Conservation (phyloP, 2,113 vertebrate species). For the Hippocampus mohnikei region DNA sequence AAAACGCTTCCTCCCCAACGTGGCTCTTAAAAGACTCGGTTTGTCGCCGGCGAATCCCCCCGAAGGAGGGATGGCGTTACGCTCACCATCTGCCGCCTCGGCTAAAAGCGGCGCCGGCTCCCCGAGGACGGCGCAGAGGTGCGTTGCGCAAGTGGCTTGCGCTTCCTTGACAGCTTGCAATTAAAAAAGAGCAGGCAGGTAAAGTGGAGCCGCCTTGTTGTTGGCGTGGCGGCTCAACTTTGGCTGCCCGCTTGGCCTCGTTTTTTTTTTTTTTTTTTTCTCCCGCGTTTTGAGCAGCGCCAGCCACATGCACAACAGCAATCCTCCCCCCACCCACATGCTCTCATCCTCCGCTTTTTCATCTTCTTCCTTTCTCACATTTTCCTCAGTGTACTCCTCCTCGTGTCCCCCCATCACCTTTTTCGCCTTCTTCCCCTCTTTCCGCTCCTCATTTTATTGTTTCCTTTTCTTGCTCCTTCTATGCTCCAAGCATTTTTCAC, state of each 20-base stretch:
- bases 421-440: too few relatives aligned
- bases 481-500: too few relatives aligned
- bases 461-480: too few relatives aligned
- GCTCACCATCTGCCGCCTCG: conserved; percentile 21
- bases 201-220: conserved; percentile 11
- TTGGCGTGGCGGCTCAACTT: not conserved
- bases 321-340: conserved; percentile 18
- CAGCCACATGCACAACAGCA: conserved; percentile 49
- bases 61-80: conserved; percentile 1
- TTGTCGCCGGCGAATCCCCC: conserved; percentile 11
- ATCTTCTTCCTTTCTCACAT: not conserved
- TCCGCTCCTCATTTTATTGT: too few relatives aligned
- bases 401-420: too few relatives aligned
- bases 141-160: conserved; percentile 12
- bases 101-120: not conserved
- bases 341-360: not conserved
- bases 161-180: conserved; percentile 23
- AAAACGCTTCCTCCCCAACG: not conserved
- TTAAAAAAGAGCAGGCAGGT: conserved; percentile 33
- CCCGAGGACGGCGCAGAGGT: not conserved
- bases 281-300: conserved; percentile 13
- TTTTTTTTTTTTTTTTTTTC: not conserved
- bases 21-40: not conserved
- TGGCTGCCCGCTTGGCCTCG: not conserved
- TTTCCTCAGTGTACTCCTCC: too few relatives aligned